phyloP scores from a whole-genome alignment of 2,888 invertebrate species.

The Teinopalpus imperialis region DNA sequence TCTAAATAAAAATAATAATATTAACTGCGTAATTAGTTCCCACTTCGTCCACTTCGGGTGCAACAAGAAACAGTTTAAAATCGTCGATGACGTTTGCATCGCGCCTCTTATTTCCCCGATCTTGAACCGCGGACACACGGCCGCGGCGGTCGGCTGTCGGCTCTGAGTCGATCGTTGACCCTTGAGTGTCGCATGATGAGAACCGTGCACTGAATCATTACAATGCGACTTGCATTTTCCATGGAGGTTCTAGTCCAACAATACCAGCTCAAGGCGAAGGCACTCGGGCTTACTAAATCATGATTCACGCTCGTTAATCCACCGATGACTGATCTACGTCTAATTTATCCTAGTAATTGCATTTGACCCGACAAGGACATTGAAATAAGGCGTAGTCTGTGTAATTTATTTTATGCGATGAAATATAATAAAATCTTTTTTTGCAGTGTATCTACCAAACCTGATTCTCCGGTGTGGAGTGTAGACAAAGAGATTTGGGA shows the following conservation, averaged over 20 bases:
- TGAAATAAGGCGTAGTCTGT: conserved; percentile 9
- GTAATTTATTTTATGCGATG: conserved; percentile 2
- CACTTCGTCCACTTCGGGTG: conserved; percentile 39
- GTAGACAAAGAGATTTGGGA: conserved; percentile 66
- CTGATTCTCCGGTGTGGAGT: conserved; percentile 71
- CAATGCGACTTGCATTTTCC: conserved; percentile 39
- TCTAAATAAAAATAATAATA: conserved; percentile 31
- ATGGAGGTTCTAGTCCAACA: too few species aligned
- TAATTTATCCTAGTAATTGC: conserved; percentile 15
- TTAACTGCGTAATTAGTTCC: conserved; percentile 33
- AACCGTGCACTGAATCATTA: conserved; percentile 58
- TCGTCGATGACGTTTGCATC: conserved; percentile 60
- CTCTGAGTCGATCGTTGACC: conserved; percentile 64
- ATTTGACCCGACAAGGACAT: conserved; percentile 14
- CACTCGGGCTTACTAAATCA: conserved; percentile 12
- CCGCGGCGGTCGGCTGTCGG: conserved; percentile 32
- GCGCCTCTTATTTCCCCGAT: conserved; percentile 39
- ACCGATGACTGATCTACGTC: conserved; percentile 20
- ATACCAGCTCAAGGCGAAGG: too few species aligned
- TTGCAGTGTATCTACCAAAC: conserved; percentile 67
- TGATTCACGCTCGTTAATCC: conserved; percentile 21
- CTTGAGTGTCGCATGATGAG: conserved; percentile 59
- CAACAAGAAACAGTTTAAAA: conserved; percentile 60
- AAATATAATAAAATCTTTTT: conserved; percentile 45
- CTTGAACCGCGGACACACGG: conserved; percentile 53